These are phyloP conservation scores for Glossophaga mutica DNA, from an alignment of 2,797 vertebrate genomes.

Conservation along the genomic window DNA sequence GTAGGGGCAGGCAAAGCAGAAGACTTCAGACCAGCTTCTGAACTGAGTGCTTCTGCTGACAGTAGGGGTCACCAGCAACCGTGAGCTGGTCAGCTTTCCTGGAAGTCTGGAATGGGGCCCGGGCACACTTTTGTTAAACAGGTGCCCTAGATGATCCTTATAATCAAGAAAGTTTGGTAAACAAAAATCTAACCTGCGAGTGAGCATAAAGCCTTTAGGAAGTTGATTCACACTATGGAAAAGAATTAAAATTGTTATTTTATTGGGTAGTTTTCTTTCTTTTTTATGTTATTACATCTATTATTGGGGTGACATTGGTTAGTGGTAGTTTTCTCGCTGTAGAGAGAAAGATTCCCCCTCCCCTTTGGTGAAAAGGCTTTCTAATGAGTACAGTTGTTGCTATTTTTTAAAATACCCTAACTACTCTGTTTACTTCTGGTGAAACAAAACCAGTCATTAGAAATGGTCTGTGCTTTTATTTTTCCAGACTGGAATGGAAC, in stretches of 20 bases:
- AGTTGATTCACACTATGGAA: neutral
- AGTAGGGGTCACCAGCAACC: neutral
- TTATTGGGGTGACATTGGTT: neutral
- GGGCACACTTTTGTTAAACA: neutral
- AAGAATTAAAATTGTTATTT: conserved; percentile 32
- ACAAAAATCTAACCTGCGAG: neutral
- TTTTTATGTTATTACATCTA: neutral
- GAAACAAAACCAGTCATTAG: conserved; percentile 52
- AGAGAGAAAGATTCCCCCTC: neutral
- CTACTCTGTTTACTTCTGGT: conserved; percentile 42
- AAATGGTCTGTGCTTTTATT: conserved; percentile 40
- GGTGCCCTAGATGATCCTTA: neutral
- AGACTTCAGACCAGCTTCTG: neutral
- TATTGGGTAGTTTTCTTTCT: conserved; percentile 45
- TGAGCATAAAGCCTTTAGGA: neutral
- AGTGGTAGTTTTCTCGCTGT: conserved; percentile 45
- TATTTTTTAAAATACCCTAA: neutral
- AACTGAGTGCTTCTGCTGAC: neutral
- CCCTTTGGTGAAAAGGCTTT: conserved; percentile 36
- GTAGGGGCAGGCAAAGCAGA: neutral
- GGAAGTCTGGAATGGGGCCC: neutral
- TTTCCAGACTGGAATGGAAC: conserved; percentile 27
- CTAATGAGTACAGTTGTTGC: conserved; percentile 32
- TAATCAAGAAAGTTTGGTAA: neutral
- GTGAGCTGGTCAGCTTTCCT: neutral